These are phyloP conservation scores for Spea hammondii DNA, from an alignment of 2,797 vertebrate genomes.

Conservation along the genomic window DNA sequence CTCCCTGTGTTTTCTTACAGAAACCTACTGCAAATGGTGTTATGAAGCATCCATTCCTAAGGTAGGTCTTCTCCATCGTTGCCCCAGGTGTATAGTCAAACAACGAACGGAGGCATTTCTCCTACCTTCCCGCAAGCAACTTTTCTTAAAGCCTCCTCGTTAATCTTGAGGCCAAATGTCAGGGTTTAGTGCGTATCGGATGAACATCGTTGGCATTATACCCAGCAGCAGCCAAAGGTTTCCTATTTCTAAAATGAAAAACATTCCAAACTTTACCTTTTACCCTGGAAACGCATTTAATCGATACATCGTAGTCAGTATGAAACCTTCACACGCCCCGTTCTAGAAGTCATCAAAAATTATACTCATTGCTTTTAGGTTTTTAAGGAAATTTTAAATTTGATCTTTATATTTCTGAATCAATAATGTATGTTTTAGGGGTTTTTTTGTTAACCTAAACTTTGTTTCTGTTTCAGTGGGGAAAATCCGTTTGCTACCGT, in stretches of 20 bases:
- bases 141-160: too few relatives aligned
- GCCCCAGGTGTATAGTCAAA: too few relatives aligned
- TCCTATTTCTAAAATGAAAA: too few relatives aligned
- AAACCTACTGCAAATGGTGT: conserved; percentile 81
- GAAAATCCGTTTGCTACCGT: conserved; percentile 93
- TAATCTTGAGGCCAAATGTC: too few relatives aligned
- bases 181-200: too few relatives aligned
- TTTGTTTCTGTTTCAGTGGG: conserved; percentile 69
- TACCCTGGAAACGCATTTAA: too few relatives aligned
- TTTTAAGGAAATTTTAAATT: neutral
- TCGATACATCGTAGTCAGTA: too few relatives aligned
- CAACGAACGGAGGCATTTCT: too few relatives aligned
- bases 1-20: conserved; percentile 66
- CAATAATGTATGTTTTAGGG: neutral
- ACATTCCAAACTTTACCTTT: too few relatives aligned
- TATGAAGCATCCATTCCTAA: conserved; percentile 83
- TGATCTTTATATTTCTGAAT: neutral
- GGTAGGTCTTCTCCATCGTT: conserved; percentile 63
- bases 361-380: neutral
- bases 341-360: neutral
- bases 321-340: neutral
- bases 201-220: too few relatives aligned
- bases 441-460: neutral
- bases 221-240: too few relatives aligned
- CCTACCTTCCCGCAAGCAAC: too few relatives aligned